Evolutionary conservation across 1,140 invertebrate species (phyloP), one percentile per base, ranked within the genome.

Genomic region (Atta colombica): DNA sequence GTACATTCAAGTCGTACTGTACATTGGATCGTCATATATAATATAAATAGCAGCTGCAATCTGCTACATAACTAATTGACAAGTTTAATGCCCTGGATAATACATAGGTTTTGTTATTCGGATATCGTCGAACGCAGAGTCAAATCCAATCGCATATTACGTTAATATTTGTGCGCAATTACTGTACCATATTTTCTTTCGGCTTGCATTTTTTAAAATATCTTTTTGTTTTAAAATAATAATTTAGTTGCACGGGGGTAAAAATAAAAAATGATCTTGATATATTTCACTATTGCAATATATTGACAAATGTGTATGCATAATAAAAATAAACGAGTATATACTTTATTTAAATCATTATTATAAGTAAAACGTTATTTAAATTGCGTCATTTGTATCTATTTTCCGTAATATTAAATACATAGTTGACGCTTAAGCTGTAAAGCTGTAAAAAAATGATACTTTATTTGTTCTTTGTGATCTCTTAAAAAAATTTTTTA

Each of bases 31-130:
- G 74, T 61, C 21, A 6, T 45, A 39, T 16, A 6, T 55, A 49
- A 35, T 35, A 80, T 21, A 39, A 69, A 71, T 39, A 28, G 28
- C 49, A 81, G 49, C 65, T 66, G 28, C 66, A 69, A 16, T 71
- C 35, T 60, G 28, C 66, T 69, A 63, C 18, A 55, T 71, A 51
- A 45, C 39, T 63, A 77, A 77, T 28, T 63, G 75, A 77, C 39
- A 63, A 77, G 75, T 77, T 77, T 77, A 77, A 77, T 77, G 25
- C 39, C 16, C 35, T n/a, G 75, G 25, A 77, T 77, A 63, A 63
- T 28, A 25, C 18, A 21, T 21, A 77, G 58, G 58, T 77, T 77
- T 77, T 77, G 12, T 77, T 18, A 12, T 55, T 75, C 53, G 53
- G 1, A 58, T 18, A 53, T 35, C n/a, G 53, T 74, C 28, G 53